A percentile compares a stretch with the other conserved stretches of the same genome.
Conservation (phyloP, 2,797 vertebrate species). For the Falco biarmicus region DNA sequence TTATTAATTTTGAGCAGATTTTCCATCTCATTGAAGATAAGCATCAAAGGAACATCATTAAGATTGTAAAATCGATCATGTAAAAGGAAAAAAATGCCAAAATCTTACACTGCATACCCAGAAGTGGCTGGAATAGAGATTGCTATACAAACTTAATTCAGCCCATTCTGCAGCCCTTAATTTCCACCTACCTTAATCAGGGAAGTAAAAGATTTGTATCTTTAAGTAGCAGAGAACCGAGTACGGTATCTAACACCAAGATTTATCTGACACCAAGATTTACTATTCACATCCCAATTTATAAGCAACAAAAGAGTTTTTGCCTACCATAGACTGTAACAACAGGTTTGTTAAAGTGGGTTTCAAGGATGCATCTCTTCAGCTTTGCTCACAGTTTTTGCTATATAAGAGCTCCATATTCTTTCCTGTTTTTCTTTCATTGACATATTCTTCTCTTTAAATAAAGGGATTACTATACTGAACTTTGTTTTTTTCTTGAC, state of each 20-base stretch:
- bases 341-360: neutral
- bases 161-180: neutral
- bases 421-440: neutral
- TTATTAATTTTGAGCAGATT: slow-evolving; percentile 39
- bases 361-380: neutral
- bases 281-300: neutral
- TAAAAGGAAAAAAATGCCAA: slow-evolving; percentile 21
- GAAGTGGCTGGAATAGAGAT: neutral
- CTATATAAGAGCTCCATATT: neutral
- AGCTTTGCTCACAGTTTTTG: neutral
- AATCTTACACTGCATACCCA: neutral
- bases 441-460: neutral
- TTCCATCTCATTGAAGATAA: slow-evolving; percentile 38
- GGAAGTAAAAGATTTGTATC: neutral
- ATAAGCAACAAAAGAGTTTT: neutral
- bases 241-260: neutral
- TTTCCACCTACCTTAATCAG: neutral
- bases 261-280: neutral
- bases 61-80: slow-evolving; percentile 27
- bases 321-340: neutral
- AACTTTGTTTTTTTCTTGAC: neutral
- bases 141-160: neutral
- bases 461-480: neutral
- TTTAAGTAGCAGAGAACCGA: neutral
- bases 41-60: neutral